Base-by-base conservation (phyloP, 2,888 invertebrate species). In the Tryphoninae sp. region DNA sequence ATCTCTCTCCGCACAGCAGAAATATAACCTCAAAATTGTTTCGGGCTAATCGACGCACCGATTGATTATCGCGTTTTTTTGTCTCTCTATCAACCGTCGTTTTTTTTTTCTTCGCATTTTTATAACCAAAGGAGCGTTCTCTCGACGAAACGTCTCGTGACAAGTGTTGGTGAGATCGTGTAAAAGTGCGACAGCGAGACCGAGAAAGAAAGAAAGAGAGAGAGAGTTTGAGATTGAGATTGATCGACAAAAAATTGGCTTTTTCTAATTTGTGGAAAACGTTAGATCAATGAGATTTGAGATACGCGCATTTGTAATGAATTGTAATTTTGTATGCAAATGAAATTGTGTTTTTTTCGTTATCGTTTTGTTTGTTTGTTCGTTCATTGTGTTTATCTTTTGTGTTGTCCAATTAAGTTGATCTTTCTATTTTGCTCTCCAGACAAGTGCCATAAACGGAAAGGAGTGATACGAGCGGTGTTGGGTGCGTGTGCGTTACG, bases 21-120 rank as follows among this genome's bases (percentile, higher is more conserved):
- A 74, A 73, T 58, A 78, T 81, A 81, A 81, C 81, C 81, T 78
- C 77, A 61, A 81, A 77, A 77, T 45, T 67, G 26, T 26, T 2
- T 26, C 45, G 45, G 1, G 1, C 45, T 13, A 45, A 45, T 45
- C 45, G 19, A 19, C 19, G 13, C 45, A 13, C 45, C 45, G 45
- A 9, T 13, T 13, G 45, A 45, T 9, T 45, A 45, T 45, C 45
- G 55, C 55, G 7, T 19, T 55, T 55, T 55, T 55, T 55, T 16
- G n/a, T 55, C n/a, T 7, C 55, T 26, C 26, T 11, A 7, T 26
- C 26, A 9, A 11, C 11, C 58, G 23, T 2, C 11, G 11, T 26
- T 2, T 59, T 26, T 26, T 59, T 2, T 59, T 59, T 59, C 13
- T 59, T 13, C 9, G 23, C 23, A 26, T 33, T 33, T 33, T 6